Percentiles rank a stretch among this genome's conserved stretches.
These are phyloP conservation scores for Casuarius casuarius DNA, from an alignment of 2,113 vertebrate species.

Conservation along the genomic window DNA sequence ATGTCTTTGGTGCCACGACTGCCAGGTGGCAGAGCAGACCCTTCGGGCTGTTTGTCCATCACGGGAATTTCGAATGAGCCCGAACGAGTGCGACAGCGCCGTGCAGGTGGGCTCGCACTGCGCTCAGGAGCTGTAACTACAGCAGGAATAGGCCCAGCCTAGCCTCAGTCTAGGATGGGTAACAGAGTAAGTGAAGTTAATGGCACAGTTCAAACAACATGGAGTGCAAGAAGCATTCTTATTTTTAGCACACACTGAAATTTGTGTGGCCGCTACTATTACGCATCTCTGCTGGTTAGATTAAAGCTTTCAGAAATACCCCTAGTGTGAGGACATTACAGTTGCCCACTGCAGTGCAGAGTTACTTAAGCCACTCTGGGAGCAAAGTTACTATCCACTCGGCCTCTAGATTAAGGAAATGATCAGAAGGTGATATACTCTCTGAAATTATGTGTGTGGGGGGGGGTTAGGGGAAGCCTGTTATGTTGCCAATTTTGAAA, in stretches of 20 bases:
- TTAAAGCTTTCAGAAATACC: not conserved
- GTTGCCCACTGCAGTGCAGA: not conserved
- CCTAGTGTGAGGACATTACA: not conserved
- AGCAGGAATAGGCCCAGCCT: rapidly evolving
- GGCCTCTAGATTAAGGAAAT: not conserved
- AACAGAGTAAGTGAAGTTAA: not conserved
- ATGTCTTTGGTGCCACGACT: rapidly evolving
- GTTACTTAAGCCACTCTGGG: not conserved
- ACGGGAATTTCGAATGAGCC: not conserved
- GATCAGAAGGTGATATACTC: not conserved
- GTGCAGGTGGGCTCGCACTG: rapidly evolving
- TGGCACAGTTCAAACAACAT: rapidly evolving
- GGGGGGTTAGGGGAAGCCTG: not conserved
- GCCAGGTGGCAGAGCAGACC: not conserved
- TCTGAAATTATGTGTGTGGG: not conserved
- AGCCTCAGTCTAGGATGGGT: not conserved
- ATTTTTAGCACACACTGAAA: not conserved
- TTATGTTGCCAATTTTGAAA: not conserved
- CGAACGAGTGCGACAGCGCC: not conserved
- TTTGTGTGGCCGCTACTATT: not conserved
- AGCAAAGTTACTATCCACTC: not conserved
- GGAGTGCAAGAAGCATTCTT: not conserved
- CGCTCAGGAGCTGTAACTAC: rapidly evolving
- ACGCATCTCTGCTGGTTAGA: not conserved
- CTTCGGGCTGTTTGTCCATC: not conserved